Percentiles rank a stretch among this genome's conserved stretches.
phyloP scores from a whole-genome alignment of 2,888 invertebrate genomes.

The Cryptocheilus praepositus region DNA sequence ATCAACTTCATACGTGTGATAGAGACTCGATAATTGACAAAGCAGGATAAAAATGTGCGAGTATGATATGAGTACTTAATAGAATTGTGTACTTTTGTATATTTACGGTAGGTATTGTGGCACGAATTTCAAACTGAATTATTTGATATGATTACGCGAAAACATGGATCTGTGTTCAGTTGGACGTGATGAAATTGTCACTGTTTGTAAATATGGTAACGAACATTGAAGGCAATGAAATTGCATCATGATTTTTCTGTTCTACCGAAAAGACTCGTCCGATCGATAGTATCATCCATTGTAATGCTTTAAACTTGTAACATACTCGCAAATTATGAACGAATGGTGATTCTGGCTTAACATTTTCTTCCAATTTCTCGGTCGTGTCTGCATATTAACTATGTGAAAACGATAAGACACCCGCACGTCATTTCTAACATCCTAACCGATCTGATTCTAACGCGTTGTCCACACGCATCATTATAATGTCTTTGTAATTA shows the following conservation, averaged over 20 bases:
- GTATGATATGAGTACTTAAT: conserved; percentile 20
- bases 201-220: not conserved
- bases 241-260: too few species aligned
- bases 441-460: conserved; percentile 6
- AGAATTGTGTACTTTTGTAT: conserved; percentile 7
- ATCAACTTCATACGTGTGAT: conserved; percentile 52
- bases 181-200: not conserved
- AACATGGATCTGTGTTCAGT: not conserved
- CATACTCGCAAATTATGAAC: conserved; percentile 20
- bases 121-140: not conserved
- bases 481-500: conserved; percentile 20
- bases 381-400: conserved; percentile 1
- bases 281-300: conserved; percentile 1
- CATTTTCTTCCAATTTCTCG: not conserved
- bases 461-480: too few species aligned
- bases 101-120: too few species aligned
- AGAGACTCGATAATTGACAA: conserved; percentile 41
- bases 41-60: conserved; percentile 28
- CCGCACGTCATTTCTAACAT: conserved; percentile 10
- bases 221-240: too few species aligned
- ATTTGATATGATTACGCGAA: not conserved
- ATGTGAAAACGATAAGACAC: conserved; percentile 13
- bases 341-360: conserved; percentile 12
- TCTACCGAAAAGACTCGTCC: not conserved
- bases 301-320: conserved; percentile 17